Percentiles rank a stretch among this genome's conserved stretches.
Conservation (phyloP, 2,888 invertebrate species). For the Thecocarcelia acutangulata region DNA sequence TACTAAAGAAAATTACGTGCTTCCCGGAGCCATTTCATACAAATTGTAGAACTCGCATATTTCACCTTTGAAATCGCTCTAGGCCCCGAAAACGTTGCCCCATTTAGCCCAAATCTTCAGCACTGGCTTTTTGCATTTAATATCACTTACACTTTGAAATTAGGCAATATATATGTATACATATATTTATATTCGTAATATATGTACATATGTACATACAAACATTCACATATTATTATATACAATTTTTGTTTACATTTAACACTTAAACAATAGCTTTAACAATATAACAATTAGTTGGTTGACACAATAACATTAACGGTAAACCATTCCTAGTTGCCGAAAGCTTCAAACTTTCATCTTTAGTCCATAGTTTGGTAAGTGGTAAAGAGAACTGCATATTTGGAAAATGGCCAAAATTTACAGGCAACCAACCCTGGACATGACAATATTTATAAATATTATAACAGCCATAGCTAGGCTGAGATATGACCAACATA, state of each 20-base stretch:
- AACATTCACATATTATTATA: slow-evolving; percentile 41
- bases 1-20: no score
- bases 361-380: slow-evolving; percentile 15
- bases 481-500: slow-evolving; percentile 74
- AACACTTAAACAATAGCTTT: slow-evolving; percentile 54
- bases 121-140: no score
- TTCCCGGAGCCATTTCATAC: no score
- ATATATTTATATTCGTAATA: neutral
- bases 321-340: slow-evolving; percentile 42
- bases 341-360: neutral
- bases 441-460: slow-evolving; percentile 75
- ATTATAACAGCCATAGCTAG: slow-evolving; percentile 74
- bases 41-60: no score
- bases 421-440: slow-evolving; percentile 76
- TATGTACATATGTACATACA: slow-evolving; percentile 30
- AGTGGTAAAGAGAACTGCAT: slow-evolving; percentile 75
- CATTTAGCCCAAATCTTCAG: no score
- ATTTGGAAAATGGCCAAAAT: slow-evolving; percentile 75
- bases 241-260: no score
- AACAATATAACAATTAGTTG: slow-evolving; percentile 55
- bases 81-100: no score
- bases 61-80: no score
- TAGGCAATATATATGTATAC: neutral
- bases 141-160: no score
- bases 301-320: slow-evolving; percentile 55